phyloP scores from a whole-genome alignment of 2,113 vertebrate genomes.

The Misgurnus anguillicaudatus region DNA sequence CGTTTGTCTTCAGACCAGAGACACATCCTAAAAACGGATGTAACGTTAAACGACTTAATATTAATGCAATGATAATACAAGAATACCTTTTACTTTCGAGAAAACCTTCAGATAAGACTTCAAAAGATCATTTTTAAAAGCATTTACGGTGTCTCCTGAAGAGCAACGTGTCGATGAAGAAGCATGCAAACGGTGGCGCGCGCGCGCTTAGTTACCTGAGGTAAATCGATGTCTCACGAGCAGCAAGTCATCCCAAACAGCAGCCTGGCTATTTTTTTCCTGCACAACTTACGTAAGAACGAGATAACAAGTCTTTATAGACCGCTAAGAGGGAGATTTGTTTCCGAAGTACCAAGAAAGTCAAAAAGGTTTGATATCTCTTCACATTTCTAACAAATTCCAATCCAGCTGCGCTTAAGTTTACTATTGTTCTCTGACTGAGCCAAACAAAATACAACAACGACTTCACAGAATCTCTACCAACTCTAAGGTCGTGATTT shows the following conservation, averaged over 20 bases:
- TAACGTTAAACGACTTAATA: no score
- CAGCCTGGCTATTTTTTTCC: neutral
- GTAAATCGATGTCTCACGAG: neutral
- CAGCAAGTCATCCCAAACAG: neutral
- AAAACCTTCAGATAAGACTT: no score
- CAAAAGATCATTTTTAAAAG: neutral
- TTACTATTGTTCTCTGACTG: constrained; percentile 51
- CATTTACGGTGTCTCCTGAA: neutral
- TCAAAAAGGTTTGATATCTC: neutral
- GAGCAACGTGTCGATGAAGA: neutral
- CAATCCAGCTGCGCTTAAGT: neutral
- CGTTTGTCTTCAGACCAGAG: neutral
- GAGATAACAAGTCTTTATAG: neutral
- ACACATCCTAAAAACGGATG: no score
- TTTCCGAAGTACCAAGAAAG: neutral
- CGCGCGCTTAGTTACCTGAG: neutral
- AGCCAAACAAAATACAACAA: neutral
- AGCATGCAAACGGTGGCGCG: constrained; percentile 9
- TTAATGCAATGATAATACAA: neutral
- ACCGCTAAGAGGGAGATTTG: neutral
- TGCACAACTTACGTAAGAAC: neutral
- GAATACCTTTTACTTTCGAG: neutral
- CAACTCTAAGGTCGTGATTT: neutral
- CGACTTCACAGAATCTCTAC: neutral
- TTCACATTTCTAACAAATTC: neutral